These are phyloP conservation scores for Drosophila watanabei DNA, from an alignment of 1,140 invertebrate species.

Conservation along the genomic window DNA sequence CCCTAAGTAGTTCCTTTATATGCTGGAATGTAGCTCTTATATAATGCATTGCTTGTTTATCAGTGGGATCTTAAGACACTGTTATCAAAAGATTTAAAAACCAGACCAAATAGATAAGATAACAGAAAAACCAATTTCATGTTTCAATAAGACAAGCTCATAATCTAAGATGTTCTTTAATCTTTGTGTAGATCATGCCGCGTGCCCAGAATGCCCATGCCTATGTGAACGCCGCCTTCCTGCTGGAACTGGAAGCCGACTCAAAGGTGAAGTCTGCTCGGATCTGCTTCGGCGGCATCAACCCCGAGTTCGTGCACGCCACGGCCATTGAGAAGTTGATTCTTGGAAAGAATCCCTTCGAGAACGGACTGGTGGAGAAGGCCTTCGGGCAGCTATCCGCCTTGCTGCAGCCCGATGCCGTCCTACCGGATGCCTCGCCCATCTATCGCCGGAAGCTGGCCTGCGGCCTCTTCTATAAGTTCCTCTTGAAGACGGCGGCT, in stretches of 20 bases:
- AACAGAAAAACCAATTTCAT: not conserved
- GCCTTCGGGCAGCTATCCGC: constrained; percentile 87
- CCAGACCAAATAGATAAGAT: constrained; percentile 5
- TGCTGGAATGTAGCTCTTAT: not conserved
- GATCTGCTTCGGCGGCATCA: constrained; percentile 90
- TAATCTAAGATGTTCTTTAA: not conserved
- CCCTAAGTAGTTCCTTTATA: not conserved
- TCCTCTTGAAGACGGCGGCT: constrained; percentile 86
- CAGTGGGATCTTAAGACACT: not conserved
- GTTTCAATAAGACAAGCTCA: not conserved
- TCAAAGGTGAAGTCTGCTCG: constrained; percentile 59
- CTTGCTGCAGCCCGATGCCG: constrained; percentile 89
- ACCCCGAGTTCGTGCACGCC: constrained; percentile 90
- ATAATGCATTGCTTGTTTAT: not conserved
- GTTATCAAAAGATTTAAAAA: not conserved
- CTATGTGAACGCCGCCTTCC: constrained; percentile 93
- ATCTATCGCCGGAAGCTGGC: constrained; percentile 89
- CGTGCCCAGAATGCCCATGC: constrained; percentile 94
- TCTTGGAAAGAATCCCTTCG: constrained; percentile 87
- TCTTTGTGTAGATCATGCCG: constrained; percentile 89
- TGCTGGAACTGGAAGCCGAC: constrained; percentile 87
- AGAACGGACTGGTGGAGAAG: constrained; percentile 85
- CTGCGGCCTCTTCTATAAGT: constrained; percentile 91
- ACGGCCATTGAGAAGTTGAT: constrained; percentile 89
- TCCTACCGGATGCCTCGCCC: constrained; percentile 89